Evolutionary conservation across 92 coral and sea anemone species (phyloP).

Genomic region (Pocillopora grandis): DNA sequence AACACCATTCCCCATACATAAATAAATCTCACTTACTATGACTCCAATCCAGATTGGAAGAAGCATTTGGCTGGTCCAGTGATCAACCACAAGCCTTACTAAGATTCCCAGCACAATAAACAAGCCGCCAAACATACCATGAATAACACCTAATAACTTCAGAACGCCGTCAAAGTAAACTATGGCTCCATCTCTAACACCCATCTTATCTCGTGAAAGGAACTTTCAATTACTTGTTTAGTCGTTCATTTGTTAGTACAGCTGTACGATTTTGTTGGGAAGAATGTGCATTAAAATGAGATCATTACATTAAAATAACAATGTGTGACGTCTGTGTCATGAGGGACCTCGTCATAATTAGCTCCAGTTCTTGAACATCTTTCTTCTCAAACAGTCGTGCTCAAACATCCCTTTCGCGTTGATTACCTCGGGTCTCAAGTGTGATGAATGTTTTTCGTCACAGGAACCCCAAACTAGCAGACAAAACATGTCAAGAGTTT

Average conservation of each 20-base stretch:
- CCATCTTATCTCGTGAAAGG: background rate
- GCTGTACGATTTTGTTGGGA: background rate
- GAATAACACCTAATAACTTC: conserved; percentile 51
- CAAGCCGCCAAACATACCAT: conserved; percentile 56
- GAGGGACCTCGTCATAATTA: background rate
- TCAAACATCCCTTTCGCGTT: too few relatives aligned
- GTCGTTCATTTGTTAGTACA: too few relatives aligned
- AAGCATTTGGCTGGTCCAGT: conserved; percentile 64
- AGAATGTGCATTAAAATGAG: background rate
- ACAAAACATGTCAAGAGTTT: too few relatives aligned
- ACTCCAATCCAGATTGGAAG: conserved; percentile 62
- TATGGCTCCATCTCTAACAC: conserved; percentile 24
- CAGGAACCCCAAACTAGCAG: too few relatives aligned
- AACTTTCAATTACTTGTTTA: background rate
- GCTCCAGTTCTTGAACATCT: too few relatives aligned
- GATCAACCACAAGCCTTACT: conserved; percentile 57
- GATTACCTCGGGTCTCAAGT: too few relatives aligned
- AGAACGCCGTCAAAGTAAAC: conserved; percentile 37
- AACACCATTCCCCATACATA: background rate
- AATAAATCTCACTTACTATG: conserved; percentile 41
- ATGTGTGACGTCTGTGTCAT: too few relatives aligned
- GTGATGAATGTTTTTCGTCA: too few relatives aligned
- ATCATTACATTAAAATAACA: background rate
- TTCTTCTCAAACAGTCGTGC: too few relatives aligned
- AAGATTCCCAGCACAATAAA: conserved; percentile 53